Conservation (phyloP, 2,888 invertebrate genomes). For the Drosophila peninsularis region DNA sequence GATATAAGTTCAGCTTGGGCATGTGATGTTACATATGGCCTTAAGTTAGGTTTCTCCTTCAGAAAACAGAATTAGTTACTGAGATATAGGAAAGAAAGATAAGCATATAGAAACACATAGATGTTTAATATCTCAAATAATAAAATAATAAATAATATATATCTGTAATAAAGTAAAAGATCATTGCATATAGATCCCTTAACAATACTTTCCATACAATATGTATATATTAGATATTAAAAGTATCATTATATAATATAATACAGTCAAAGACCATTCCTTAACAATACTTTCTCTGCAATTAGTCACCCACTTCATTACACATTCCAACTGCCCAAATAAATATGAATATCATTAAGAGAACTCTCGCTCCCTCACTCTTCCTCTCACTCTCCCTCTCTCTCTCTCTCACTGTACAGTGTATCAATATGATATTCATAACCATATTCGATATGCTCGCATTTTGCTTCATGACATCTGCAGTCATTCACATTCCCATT, state of each 20-base stretch:
- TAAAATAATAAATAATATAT: no score
- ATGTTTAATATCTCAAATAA: no score
- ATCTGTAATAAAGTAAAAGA: no score
- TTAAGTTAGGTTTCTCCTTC: no score
- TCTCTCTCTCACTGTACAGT: not conserved
- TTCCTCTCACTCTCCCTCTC: not conserved
- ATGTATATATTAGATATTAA: no score
- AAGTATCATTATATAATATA: no score
- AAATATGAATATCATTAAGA: slow-evolving; percentile 4
- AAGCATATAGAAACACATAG: no score
- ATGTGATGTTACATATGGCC: no score
- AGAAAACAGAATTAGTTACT: no score
- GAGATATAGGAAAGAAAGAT: no score
- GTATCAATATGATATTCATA: slow-evolving; percentile 49
- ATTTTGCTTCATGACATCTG: slow-evolving; percentile 38
- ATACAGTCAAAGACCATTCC: not conserved
- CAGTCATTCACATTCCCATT: slow-evolving; percentile 55
- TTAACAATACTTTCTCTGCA: not conserved
- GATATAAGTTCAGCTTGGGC: not conserved
- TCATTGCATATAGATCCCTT: not conserved
- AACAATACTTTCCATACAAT: no score
- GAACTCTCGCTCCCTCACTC: not conserved
- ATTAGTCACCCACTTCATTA: not conserved
- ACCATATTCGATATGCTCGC: slow-evolving; percentile 18
- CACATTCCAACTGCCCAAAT: no score